Evolutionary conservation across 2,797 vertebrate species (phyloP).

Genomic region (Argentina silus): DNA sequence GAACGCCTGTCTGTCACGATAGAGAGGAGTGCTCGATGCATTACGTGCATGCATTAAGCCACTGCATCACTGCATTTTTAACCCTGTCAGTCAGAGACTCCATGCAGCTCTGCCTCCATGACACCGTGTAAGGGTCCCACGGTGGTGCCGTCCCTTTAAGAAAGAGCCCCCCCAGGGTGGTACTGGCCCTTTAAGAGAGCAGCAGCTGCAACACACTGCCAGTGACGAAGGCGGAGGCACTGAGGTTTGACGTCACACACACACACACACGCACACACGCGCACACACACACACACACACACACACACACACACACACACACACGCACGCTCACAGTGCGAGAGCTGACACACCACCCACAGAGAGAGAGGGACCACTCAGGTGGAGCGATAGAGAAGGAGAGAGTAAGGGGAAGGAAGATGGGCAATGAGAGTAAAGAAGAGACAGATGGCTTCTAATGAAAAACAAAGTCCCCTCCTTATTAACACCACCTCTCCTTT

Average conservation of each 20-base stretch:
- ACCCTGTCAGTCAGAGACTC: neutral
- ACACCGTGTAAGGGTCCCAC: neutral
- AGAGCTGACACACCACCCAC: slow-evolving; percentile 22
- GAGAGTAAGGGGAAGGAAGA: slow-evolving; percentile 33
- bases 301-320: slow-evolving; percentile 1
- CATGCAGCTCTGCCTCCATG: neutral
- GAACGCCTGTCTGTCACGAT: slow-evolving; percentile 44
- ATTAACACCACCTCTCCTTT: slow-evolving; percentile 16
- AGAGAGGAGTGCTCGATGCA: slow-evolving; percentile 31
- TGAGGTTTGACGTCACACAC: slow-evolving; percentile 28
- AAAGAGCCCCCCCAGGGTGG: neutral
- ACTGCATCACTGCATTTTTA: neutral
- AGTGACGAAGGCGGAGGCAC: slow-evolving; percentile 17
- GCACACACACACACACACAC: neutral
- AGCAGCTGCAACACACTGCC: slow-evolving; percentile 34
- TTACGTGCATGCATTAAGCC: neutral
- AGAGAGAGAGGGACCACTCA: neutral
- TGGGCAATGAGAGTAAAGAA: slow-evolving; percentile 26
- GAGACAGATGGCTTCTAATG: slow-evolving; percentile 20
- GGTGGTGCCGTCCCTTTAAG: slow-evolving; percentile 36
- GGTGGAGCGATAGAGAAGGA: slow-evolving; percentile 22
- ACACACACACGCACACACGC: neutral
- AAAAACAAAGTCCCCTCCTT: slow-evolving; percentile 18
- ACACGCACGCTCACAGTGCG: neutral
- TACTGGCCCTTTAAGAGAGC: slow-evolving; percentile 40